Percentiles rank a stretch among this genome's conserved stretches.
These are phyloP conservation scores for Urocynchramus pylzowi DNA, from an alignment of 2,113 vertebrate genomes.

Conservation along the genomic window DNA sequence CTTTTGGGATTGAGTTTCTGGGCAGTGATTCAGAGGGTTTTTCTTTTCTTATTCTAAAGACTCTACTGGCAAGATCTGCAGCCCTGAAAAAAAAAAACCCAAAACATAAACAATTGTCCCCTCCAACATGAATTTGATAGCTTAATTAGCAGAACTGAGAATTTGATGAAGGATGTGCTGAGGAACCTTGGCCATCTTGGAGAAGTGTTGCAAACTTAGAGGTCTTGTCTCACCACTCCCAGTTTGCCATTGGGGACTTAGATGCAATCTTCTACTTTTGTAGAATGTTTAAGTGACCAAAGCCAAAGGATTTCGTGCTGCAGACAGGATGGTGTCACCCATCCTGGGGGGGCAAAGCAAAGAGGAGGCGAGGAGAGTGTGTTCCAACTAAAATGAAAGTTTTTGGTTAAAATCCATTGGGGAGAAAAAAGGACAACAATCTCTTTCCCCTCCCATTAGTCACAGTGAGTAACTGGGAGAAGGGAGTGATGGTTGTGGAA, in stretches of 20 bases:
- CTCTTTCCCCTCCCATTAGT: constrained; percentile 25
- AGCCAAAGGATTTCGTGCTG: neutral
- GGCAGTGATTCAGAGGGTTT: constrained; percentile 55
- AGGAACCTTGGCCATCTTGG: neutral
- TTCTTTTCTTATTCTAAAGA: constrained; percentile 60
- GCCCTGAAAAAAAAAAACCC: neutral
- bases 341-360: neutral
- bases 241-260: neutral
- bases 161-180: neutral
- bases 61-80: constrained; percentile 25
- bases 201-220: neutral
- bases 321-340: neutral
- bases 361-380: neutral
- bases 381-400: neutral
- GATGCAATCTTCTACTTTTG: neutral
- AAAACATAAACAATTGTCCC: constrained; percentile 42
- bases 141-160: constrained; percentile 9
- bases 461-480: constrained; percentile 44
- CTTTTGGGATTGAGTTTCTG: constrained; percentile 56
- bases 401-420: neutral
- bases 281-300: neutral
- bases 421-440: neutral
- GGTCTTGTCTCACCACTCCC: neutral
- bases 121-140: neutral
- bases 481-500: constrained; percentile 21